Evolutionary conservation across 2,888 invertebrate species (phyloP), one percentile per base, ranked within the genome.

Genomic region (Pachydiplax longipennis): DNA sequence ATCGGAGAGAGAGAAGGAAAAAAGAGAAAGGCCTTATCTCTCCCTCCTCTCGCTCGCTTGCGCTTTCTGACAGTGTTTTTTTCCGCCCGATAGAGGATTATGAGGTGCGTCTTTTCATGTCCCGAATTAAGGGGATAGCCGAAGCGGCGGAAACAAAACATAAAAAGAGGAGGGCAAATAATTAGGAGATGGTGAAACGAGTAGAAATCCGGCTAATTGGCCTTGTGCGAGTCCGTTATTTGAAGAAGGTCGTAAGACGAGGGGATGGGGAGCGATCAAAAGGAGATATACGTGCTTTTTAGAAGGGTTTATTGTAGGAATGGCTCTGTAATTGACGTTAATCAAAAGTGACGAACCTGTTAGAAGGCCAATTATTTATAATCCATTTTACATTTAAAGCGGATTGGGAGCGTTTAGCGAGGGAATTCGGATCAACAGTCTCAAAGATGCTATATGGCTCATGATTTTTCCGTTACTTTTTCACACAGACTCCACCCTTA

Each of bases 181-280:
- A 87, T 87, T 87, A 87, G 87, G 87, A 61, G 87, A 87, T 37
- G 61, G 58, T 37, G 83, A 87, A 61, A 87, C 65, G 87, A 87
- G 87, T 87, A 61, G 87, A 61, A 87, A 87, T 87, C 87, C 87
- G 87, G 61, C 87, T 87, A 87, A 87, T 87, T 87, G 87, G 87
- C 87, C 61, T 87, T 65, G 22, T 87, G 61, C 61, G 83, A 83
- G 83, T 48, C 25, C 87, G 61, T 87, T 65, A 87, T 87, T 87
- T 87, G 61, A 37, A 87, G 65, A n/a, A 87, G 61, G 58, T 61
- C n/a, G 37, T 37, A 25, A 61, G 87, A n/a, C 61, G 61, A 25
- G 35, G 35, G 58, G 58, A 58, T 15, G 22, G 58, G n/a, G 31
- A 31, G 61, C 48, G 87, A 87, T 87, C 87, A 61, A 87, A 87